Evolutionary conservation across 2,888 invertebrate genomes (phyloP).

Genomic region (Atethmia centrago): DNA sequence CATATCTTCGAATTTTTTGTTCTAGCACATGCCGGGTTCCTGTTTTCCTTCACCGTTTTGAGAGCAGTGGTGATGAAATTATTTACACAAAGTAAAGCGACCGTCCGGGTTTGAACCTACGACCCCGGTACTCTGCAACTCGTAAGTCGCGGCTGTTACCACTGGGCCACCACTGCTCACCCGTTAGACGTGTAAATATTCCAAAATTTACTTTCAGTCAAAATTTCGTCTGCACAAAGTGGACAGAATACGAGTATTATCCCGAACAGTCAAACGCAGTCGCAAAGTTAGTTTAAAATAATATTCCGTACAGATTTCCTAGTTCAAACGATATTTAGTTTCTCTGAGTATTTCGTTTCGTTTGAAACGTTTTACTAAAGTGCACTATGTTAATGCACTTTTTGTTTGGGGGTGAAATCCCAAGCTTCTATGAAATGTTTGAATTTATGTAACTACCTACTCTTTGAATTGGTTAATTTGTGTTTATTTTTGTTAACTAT

Average conservation of each 20-base stretch:
- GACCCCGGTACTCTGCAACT: too few relatives aligned
- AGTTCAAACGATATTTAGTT: slow-evolving; percentile 25
- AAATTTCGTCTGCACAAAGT: not conserved
- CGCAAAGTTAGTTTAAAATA: slow-evolving; percentile 7
- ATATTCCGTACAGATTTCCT: slow-evolving; percentile 20
- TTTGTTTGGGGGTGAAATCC: not conserved
- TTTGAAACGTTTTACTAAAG: slow-evolving; percentile 14
- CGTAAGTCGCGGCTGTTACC: too few relatives aligned
- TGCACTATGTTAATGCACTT: slow-evolving; percentile 1
- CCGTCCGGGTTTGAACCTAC: too few relatives aligned
- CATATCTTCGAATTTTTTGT: too few relatives aligned
- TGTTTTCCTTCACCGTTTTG: too few relatives aligned
- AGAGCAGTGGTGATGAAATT: too few relatives aligned
- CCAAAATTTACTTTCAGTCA: not conserved
- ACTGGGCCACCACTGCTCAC: too few relatives aligned
- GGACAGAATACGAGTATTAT: not conserved
- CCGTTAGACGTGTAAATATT: not conserved
- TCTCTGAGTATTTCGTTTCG: slow-evolving; percentile 5
- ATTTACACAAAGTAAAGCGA: too few relatives aligned
- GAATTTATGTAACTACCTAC: not conserved
- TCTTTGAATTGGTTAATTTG: not conserved
- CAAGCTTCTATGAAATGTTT: not conserved
- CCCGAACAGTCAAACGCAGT: not conserved
- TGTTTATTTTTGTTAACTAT: not conserved
- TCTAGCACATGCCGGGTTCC: too few relatives aligned